Evolutionary conservation across 2,888 invertebrate genomes (phyloP), one percentile per base, ranked within the genome.

Genomic region (Himalopsyche kuldschensis): DNA sequence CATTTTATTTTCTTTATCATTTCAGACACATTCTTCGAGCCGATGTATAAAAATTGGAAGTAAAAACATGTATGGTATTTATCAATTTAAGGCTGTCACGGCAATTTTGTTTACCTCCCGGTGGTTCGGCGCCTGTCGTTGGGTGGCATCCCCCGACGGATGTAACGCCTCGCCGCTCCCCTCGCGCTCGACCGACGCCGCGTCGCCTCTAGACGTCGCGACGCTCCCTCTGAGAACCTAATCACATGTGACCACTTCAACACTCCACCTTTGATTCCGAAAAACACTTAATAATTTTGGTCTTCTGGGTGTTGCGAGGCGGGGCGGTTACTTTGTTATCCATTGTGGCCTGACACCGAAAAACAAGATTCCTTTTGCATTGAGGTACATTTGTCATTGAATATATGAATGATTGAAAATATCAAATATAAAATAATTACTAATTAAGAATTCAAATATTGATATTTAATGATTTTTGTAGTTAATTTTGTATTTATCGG

Each of bases 61-160:
- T 24, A 75, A 32, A 75, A 75, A 75, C 32, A 75, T 75, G 31
- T 75, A 27, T 20, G 15, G 31, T 75, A n/a, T 75, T 75, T 75
- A 32, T 32, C 30, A 30, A 75, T 55, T 55, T 55, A 55, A 55
- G 55, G 55, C 55, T 55, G 20, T 55, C 55, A 55, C 55, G 55
- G 55, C 5, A 55, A 55, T 20, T 55, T 55, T 55, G 55, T 82
- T 87, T 92, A 94, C 94, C 94, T 94, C 90, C 94, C 94, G 86
- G 94, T 94, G 79, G 94, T 94, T 87, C 94, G 90, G 88, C 94
- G 90, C 80, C 94, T 89, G 79, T 91, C 93, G 85, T 92, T 92
- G 82, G 93, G 90, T 30, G 93, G 94, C 85, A 91, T 89, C 11
- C 86, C 86, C 87, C 93, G 91, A 84, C 93, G 89, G 27, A 93